Percentiles rank a stretch among this genome's conserved stretches.
These are phyloP conservation scores for Pholis gunnellus DNA, from an alignment of 2,113 vertebrate species.

Conservation along the genomic window DNA sequence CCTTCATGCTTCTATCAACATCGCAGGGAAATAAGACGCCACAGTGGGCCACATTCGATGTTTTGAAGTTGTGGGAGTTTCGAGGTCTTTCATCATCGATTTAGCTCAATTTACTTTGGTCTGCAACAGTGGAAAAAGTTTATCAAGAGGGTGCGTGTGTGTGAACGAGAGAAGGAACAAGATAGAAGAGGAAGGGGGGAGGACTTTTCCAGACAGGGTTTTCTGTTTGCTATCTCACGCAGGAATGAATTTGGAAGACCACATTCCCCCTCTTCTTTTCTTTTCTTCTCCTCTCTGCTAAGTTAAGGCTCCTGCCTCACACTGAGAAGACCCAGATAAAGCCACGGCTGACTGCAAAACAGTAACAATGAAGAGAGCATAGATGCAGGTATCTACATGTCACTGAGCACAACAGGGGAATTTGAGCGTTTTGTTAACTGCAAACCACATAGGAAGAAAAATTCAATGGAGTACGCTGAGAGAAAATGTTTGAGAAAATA, in stretches of 20 bases:
- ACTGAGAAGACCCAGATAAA: slow-evolving; percentile 72
- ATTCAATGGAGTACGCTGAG: background rate
- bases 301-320: slow-evolving; percentile 59
- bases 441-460: background rate
- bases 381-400: slow-evolving; percentile 74
- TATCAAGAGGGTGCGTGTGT: slow-evolving; percentile 57
- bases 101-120: slow-evolving; percentile 76
- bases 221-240: slow-evolving; percentile 68
- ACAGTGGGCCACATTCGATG: slow-evolving; percentile 35
- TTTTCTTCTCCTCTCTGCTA: slow-evolving; percentile 19
- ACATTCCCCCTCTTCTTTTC: slow-evolving; percentile 55
- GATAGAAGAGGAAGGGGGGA: slow-evolving; percentile 25
- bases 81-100: slow-evolving; percentile 79
- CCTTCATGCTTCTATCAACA: slow-evolving; percentile 39
- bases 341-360: slow-evolving; percentile 62
- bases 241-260: slow-evolving; percentile 72
- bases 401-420: slow-evolving; percentile 25
- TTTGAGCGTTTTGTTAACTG: background rate
- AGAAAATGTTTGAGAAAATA: slow-evolving; percentile 10
- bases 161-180: slow-evolving; percentile 14
- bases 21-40: slow-evolving; percentile 33
- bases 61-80: slow-evolving; percentile 66
- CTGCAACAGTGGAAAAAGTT: slow-evolving; percentile 71
- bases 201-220: slow-evolving; percentile 36
- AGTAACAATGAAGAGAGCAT: slow-evolving; percentile 70